Evolutionary conservation across 2,797 vertebrate species (phyloP).

Genomic region (Smutsia gigantea): DNA sequence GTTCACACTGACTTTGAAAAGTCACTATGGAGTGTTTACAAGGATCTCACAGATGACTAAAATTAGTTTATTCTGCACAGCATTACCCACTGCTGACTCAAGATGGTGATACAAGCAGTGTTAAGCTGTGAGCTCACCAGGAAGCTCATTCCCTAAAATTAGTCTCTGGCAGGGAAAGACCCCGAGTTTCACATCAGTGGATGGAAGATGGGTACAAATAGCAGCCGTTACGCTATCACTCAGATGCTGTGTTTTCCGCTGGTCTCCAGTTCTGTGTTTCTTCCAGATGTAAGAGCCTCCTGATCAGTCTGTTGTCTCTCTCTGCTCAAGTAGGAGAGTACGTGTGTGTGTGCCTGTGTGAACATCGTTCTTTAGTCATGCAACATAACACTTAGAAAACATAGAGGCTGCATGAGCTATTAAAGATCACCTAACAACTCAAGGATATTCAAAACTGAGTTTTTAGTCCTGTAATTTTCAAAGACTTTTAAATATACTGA

Average conservation of each 20-base stretch:
- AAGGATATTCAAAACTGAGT: neutral
- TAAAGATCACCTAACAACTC: neutral
- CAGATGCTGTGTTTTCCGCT: neutral
- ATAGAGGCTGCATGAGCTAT: neutral
- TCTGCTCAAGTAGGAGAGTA: neutral
- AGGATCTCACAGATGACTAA: constrained; percentile 76
- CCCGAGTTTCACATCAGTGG: constrained; percentile 63
- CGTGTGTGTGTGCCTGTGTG: neutral
- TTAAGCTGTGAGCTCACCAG: constrained; percentile 83
- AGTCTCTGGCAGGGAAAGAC: constrained; percentile 82
- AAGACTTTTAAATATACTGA: neutral
- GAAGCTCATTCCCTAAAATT: constrained; percentile 85
- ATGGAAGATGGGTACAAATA: constrained; percentile 71
- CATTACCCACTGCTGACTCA: constrained; percentile 85
- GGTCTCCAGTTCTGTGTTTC: neutral
- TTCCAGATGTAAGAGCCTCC: neutral
- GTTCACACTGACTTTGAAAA: constrained; percentile 58
- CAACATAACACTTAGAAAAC: neutral
- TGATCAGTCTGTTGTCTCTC: neutral
- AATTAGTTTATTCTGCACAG: constrained; percentile 76
- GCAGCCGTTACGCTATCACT: constrained; percentile 33
- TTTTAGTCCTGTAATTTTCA: neutral
- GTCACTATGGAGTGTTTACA: constrained; percentile 69
- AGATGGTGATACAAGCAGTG: constrained; percentile 84
- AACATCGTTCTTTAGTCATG: neutral